phyloP scores from a whole-genome alignment of 2,113 vertebrate species.

The Corythornis madagascariensis region DNA sequence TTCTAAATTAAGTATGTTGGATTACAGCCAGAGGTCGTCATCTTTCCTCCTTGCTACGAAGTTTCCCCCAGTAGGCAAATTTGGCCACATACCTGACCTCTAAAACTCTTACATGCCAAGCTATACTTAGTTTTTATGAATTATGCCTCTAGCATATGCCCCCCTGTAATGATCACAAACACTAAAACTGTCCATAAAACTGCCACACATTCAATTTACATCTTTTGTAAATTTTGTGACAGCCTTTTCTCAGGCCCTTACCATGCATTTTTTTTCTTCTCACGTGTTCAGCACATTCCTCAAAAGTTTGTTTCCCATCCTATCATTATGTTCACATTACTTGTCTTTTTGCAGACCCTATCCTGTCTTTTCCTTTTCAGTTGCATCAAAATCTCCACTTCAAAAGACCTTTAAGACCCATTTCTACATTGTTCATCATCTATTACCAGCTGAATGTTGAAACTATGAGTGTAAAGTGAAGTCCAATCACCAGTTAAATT shows the following conservation, averaged over 20 bases:
- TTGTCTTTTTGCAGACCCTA: neutral
- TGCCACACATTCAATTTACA: neutral
- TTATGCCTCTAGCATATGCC: neutral
- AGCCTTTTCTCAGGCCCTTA: neutral
- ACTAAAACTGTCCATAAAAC: neutral
- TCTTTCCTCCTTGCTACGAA: neutral
- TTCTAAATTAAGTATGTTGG: neutral
- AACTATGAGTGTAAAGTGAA: neutral
- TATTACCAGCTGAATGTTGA: neutral
- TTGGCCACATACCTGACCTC: neutral
- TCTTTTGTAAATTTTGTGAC: neutral
- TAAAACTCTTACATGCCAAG: neutral
- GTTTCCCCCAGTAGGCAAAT: neutral
- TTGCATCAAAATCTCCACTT: neutral
- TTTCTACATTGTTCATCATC: neutral
- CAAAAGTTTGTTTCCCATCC: neutral
- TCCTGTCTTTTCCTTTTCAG: neutral
- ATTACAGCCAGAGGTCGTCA: neutral
- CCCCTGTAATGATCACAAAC: neutral
- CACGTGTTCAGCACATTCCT: neutral
- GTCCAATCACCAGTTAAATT: neutral
- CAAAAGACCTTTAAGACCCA: neutral
- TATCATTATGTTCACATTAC: neutral
- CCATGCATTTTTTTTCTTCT: neutral
- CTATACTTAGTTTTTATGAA: conserved; percentile 34